These are phyloP conservation scores for Lepidurus couesii DNA, from an alignment of 1,140 invertebrate genomes.

Conservation along the genomic window DNA sequence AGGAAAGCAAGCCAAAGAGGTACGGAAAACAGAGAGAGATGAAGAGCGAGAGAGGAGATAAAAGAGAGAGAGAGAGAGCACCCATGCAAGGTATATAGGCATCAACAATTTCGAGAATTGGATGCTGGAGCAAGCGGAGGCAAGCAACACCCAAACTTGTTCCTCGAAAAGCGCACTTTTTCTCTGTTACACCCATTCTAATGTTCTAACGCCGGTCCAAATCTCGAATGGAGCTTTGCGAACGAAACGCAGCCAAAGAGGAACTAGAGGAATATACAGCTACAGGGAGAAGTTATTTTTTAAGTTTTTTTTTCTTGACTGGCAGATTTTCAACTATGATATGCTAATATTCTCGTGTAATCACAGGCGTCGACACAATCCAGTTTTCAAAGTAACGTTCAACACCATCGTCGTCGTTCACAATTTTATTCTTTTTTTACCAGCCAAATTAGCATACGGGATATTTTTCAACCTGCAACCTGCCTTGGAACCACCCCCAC, in stretches of 20 bases:
- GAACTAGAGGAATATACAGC: background rate
- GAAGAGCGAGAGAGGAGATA: no score
- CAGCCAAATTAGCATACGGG: no score
- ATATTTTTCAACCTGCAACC: no score
- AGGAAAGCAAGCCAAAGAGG: background rate
- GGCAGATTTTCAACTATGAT: conserved; percentile 15
- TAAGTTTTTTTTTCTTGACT: background rate
- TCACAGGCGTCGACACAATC: conserved; percentile 20
- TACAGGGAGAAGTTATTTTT: background rate
- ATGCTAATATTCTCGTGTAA: conserved; percentile 19
- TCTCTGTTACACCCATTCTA: conserved; percentile 4
- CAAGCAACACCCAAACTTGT: conserved; percentile 13
- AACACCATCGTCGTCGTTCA: conserved; percentile 18
- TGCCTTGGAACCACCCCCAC: no score
- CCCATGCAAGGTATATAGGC: background rate
- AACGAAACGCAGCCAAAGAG: background rate
- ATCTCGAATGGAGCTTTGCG: background rate
- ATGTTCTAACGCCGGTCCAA: background rate
- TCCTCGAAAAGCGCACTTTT: background rate
- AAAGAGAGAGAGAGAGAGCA: background rate
- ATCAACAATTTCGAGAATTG: conserved; percentile 1
- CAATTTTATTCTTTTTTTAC: background rate
- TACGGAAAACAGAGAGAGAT: no score
- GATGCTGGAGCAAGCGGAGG: background rate
- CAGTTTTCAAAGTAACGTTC: background rate